Percentiles rank a stretch among this genome's conserved stretches.
Evolutionary conservation across 2,797 vertebrate species (phyloP).

Genomic region (Sandelia bainsii): DNA sequence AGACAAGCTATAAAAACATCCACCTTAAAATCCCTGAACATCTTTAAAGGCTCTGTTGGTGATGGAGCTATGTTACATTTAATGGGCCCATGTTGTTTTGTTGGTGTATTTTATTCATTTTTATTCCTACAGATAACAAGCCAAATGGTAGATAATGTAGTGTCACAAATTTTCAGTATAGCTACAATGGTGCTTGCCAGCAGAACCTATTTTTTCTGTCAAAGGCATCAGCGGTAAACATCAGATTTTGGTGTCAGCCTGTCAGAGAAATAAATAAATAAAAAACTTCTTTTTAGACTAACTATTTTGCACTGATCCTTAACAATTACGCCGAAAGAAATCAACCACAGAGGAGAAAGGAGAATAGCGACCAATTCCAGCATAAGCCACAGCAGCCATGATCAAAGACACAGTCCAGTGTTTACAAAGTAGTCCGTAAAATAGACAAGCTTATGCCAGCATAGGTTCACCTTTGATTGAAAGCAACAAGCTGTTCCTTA

Average conservation of each 20-base stretch:
- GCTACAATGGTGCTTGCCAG: constrained; percentile 28
- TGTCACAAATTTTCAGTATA: constrained; percentile 34
- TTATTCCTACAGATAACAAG: constrained; percentile 26
- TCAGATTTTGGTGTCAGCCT: constrained; percentile 43
- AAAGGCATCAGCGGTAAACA: constrained; percentile 34
- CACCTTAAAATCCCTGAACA: background rate
- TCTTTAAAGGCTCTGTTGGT: background rate
- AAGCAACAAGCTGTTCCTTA: constrained; percentile 9
- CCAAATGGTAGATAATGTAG: constrained; percentile 17
- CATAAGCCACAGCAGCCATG: constrained; percentile 8
- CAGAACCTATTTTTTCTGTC: constrained; percentile 29
- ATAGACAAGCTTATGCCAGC: constrained; percentile 35
- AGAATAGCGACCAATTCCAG: constrained; percentile 16
- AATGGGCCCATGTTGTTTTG: constrained; percentile 24
- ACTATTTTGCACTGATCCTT: constrained; percentile 37
- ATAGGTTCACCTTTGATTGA: constrained; percentile 48
- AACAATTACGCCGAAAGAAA: constrained; percentile 30
- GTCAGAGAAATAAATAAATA: constrained; percentile 40
- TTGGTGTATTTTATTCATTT: constrained; percentile 3
- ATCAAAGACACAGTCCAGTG: constrained; percentile 34
- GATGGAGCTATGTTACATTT: constrained; percentile 22
- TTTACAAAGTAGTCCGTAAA: constrained; percentile 25
- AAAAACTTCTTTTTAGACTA: constrained; percentile 15
- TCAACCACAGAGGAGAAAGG: constrained; percentile 1
- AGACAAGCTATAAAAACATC: constrained; percentile 12